These are phyloP conservation scores for Dolichopus griseipennis DNA, from an alignment of 2,888 invertebrate genomes.

Conservation along the genomic window DNA sequence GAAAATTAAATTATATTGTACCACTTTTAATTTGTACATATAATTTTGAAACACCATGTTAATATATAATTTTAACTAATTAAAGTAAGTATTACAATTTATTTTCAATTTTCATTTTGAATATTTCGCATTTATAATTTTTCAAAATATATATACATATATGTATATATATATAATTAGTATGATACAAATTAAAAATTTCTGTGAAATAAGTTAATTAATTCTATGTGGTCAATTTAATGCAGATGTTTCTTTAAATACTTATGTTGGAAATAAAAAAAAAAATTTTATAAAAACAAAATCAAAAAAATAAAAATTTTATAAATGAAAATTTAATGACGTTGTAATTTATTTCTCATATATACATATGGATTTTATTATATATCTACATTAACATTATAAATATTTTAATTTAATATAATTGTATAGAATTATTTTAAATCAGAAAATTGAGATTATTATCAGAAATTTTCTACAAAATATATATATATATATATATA, in stretches of 20 bases:
- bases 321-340: constrained; percentile 3
- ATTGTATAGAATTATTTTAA: not conserved
- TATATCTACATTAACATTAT: too few relatives aligned
- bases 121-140: not conserved
- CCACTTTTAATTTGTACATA: not conserved
- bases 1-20: too few relatives aligned
- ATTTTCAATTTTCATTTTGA: not conserved
- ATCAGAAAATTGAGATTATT: not conserved
- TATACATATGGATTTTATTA: too few relatives aligned
- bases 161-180: too few relatives aligned
- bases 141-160: too few relatives aligned
- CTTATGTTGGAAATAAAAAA: not conserved
- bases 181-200: constrained; percentile 3
- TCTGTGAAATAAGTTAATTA: constrained; percentile 1
- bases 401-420: too few relatives aligned
- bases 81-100: not conserved
- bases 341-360: not conserved
- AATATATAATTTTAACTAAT: not conserved
- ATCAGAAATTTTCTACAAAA: not conserved
- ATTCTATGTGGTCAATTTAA: constrained; percentile 6
- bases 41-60: too few relatives aligned
- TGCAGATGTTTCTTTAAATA: not conserved
- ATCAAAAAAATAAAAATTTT: not conserved
- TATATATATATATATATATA: too few relatives aligned
- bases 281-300: not conserved